Conservation (phyloP, 2,797 vertebrate genomes). For the Arnoldichthys spilopterus region DNA sequence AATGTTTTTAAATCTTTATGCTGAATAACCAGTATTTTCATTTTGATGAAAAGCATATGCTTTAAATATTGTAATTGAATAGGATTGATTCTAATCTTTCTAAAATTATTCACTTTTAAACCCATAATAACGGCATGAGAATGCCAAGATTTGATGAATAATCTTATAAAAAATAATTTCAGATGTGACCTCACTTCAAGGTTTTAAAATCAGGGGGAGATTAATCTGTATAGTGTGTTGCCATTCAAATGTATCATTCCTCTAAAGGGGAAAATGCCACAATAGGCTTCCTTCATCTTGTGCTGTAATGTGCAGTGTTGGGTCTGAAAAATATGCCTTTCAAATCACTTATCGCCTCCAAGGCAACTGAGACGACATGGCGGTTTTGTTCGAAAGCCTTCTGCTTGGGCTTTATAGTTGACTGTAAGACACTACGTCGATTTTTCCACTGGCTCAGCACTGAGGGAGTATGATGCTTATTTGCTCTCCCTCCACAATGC, state of each 20-base stretch:
- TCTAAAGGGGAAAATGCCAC: not conserved
- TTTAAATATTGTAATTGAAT: too few species aligned
- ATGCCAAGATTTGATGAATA: too few species aligned
- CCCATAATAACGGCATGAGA: too few species aligned
- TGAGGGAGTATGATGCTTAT: constrained; percentile 72
- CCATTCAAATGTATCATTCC: not conserved
- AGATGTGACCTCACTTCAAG: too few species aligned
- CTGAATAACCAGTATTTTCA: too few species aligned
- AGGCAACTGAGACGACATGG: not conserved
- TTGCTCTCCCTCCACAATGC: constrained; percentile 59
- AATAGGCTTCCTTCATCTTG: not conserved
- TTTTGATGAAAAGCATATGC: too few species aligned
- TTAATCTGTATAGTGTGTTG: not conserved
- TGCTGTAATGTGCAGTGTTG: not conserved
- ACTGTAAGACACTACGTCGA: constrained; percentile 45
- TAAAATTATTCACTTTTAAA: too few species aligned
- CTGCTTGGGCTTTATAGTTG: constrained; percentile 20
- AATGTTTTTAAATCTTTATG: too few species aligned
- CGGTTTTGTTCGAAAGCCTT: constrained; percentile 19
- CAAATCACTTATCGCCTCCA: constrained; percentile 13
- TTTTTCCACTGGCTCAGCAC: constrained; percentile 73
- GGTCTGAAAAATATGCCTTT: not conserved
- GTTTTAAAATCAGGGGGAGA: too few species aligned
- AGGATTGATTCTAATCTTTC: too few species aligned
- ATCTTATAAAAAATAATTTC: too few species aligned